phyloP scores from a whole-genome alignment of 2,113 vertebrate species.

The Mohoua ochrocephala region DNA sequence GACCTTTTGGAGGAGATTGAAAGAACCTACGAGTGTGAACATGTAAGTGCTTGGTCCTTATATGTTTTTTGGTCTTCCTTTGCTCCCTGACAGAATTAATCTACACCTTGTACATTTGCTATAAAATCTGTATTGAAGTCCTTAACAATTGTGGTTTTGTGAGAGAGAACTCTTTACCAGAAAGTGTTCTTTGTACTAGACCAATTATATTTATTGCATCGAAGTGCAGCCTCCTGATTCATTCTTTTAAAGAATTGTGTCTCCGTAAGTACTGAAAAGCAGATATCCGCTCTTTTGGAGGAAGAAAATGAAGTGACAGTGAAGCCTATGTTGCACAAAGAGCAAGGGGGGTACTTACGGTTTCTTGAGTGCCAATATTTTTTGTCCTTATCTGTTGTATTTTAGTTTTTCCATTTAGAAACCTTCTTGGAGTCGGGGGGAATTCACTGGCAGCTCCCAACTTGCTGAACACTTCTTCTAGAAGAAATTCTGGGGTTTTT shows the following conservation, averaged over 20 bases:
- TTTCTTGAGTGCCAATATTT: background rate
- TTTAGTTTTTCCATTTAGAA: constrained; percentile 6
- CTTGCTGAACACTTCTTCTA: constrained; percentile 40
- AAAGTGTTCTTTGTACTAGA: background rate
- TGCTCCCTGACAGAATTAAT: background rate
- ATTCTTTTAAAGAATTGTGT: background rate
- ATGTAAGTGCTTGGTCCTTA: background rate
- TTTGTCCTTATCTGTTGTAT: background rate
- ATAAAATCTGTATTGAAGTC: background rate
- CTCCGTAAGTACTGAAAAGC: background rate
- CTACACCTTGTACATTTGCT: background rate
- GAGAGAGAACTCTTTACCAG: background rate
- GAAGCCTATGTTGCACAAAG: background rate
- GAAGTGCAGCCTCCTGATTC: background rate
- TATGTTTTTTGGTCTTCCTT: background rate
- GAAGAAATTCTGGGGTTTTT: constrained; percentile 21
- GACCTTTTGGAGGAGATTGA: background rate
- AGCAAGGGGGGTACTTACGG: background rate
- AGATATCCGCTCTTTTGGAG: background rate
- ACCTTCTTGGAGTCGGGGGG: background rate
- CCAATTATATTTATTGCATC: background rate
- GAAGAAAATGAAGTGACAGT: background rate
- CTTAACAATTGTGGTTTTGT: background rate
- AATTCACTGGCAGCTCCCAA: constrained; percentile 13
- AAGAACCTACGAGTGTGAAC: background rate